Evolutionary conservation across 2,888 invertebrate species (phyloP).

Genomic region (Xestia rhomboidea): DNA sequence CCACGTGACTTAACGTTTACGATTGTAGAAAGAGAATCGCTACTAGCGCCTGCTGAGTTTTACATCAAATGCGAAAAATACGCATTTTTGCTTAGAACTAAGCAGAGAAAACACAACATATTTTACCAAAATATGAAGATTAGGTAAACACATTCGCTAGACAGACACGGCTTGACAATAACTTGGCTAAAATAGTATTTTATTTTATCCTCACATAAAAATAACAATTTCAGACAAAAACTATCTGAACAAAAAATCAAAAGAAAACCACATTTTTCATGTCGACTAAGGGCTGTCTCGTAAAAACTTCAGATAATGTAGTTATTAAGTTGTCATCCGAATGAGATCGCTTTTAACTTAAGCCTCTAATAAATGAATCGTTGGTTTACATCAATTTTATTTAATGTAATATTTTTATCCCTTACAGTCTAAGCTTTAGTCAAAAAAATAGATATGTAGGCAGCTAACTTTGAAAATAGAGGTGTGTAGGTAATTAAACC

Average conservation of each 20-base stretch:
- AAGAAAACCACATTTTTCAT: slow-evolving; percentile 45
- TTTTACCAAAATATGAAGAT: slow-evolving; percentile 28
- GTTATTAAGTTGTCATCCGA: neutral
- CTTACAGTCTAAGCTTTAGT: too few species aligned
- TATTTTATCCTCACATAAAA: slow-evolving; percentile 34
- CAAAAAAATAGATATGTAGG: neutral
- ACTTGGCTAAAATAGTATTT: slow-evolving; percentile 19
- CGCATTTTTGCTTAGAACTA: neutral
- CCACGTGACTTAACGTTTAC: too few species aligned
- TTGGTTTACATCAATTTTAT: neutral
- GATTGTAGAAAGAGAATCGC: too few species aligned
- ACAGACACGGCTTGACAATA: slow-evolving; percentile 24
- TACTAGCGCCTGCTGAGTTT: too few species aligned
- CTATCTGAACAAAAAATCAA: slow-evolving; percentile 42
- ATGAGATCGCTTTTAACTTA: neutral
- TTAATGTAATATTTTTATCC: neutral
- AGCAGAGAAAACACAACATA: neutral
- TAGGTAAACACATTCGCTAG: slow-evolving; percentile 13
- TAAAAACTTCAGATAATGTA: slow-evolving; percentile 3
- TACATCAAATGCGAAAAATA: too few species aligned
- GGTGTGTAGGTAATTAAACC: too few species aligned
- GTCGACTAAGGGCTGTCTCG: slow-evolving; percentile 24
- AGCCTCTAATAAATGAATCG: neutral
- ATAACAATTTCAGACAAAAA: slow-evolving; percentile 40
- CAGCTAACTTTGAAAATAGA: neutral